A percentile compares a stretch with the other conserved stretches of the same genome.
phyloP scores from a whole-genome alignment of 2,888 invertebrate species.

The Muschampia staudingeri region DNA sequence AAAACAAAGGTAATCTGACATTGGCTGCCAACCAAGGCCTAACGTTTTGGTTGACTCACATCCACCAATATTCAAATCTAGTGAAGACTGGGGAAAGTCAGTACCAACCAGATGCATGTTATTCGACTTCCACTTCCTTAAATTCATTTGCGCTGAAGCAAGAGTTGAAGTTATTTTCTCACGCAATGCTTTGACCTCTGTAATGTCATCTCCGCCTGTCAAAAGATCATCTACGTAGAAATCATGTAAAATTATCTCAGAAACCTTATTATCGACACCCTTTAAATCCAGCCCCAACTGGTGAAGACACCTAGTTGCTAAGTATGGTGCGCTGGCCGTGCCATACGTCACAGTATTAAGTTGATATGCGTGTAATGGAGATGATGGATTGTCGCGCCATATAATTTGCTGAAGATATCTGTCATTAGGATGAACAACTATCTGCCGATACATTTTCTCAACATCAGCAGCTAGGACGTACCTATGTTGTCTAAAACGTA shows the following conservation, averaged over 20 bases:
- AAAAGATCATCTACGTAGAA: neutral
- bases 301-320: neutral
- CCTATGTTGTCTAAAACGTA: neutral
- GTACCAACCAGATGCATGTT: neutral
- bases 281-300: neutral
- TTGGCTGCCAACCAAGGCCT: neutral
- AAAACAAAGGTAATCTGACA: neutral
- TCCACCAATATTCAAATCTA: neutral
- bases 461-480: neutral
- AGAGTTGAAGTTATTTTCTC: neutral
- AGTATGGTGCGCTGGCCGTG: neutral
- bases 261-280: neutral
- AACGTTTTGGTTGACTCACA: neutral
- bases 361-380: constrained; percentile 8
- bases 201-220: neutral
- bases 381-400: neutral
- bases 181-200: neutral
- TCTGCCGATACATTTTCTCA: neutral
- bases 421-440: neutral
- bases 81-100: neutral
- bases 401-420: constrained; percentile 4
- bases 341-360: neutral
- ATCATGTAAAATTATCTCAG: neutral
- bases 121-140: neutral
- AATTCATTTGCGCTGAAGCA: neutral